Evolutionary conservation across 2,113 vertebrate genomes (phyloP), one percentile per base, ranked within the genome.

Genomic region (Cyrtonyx montezumae): DNA sequence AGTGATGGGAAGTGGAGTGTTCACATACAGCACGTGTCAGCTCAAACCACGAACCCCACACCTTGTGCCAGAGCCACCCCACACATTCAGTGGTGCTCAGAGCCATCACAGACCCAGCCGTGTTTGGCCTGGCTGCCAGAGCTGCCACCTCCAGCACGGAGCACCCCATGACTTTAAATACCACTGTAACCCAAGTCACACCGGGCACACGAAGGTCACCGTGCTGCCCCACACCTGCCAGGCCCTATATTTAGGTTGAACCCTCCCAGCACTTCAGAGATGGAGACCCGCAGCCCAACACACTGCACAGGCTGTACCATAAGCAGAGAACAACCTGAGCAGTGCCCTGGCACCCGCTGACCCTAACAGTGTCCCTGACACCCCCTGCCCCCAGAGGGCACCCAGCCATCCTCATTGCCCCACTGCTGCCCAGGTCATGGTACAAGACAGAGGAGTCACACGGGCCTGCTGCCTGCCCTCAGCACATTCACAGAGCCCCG

Each of bases 231-330:
- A 0, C 85, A 77, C 88, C 93, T 94, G 96, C 92, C 79, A 94
- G 94, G 46, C 62, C 81, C 96, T 97, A 97, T 97, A 97, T 97
- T 97, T 98, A 98, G 97, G 70, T 76, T 49, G 97, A 92, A 87
- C 63, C 97, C 90, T 95, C 63, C 89, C 90, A 90, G 67, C 45
- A 53, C 77, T 84, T 92, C 46, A 69, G 84, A 86, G 95, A 96
- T 69, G 96, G 90, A 93, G 83, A 90, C 89, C 70, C 91, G 66
- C 53, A 28, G 91, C 89, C 88, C 74, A 84, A 88, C 84, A 37
- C 78, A 12, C 1, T 0, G 46, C 58, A 32, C 55, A 4, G 30
- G 16, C 79, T 81, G 79, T 0, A 3, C 61, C 55, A n/a, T 20
- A 21, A 32, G 1, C 53, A 55, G 53, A 30, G 32, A 28, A 58